Evolutionary conservation across 1,140 invertebrate species (phyloP), one percentile per base, ranked within the genome.

Genomic region (Drosophila lini): DNA sequence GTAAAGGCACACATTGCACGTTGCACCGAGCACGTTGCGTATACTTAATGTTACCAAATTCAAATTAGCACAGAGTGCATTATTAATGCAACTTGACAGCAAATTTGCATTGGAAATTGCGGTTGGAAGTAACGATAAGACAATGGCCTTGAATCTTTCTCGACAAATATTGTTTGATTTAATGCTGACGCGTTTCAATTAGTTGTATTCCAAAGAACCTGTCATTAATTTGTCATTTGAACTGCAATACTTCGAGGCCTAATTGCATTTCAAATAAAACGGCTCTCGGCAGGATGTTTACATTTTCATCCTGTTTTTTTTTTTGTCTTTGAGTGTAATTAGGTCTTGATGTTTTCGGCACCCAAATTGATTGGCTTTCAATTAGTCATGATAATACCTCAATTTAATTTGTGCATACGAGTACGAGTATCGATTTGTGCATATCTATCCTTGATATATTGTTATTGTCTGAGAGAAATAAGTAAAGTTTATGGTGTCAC

Each of bases 61-160:
- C 19, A 71, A 70, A 70, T 68, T 71, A 38, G 64, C 42, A 57
- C 57, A 71, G 42, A 71, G 36, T 59, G 65, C 52, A 70, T 71
- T 70, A 71, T 50, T 71, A 71, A 70, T 59, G 52, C 52, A 5
- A 41, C 53, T 42, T 59, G 67, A 71, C 68, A 59, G 68, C 65
- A 42, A 53, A 57, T 70, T 58, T 70, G 64, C 41, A 56, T 67
- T 47, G 41, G 31, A 19, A 10, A 15, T 45, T 38, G 59, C 15
- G 9, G 25, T 16, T 28, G 25, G 25, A 31, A 53, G 50, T 38
- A 55, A 55, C 34, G 52, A 25, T 5, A n/a, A 55, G 52, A 53
- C 19, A 36, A 48, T 40, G 32, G 16, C 42, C 52, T 59, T 42
- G 42, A 40, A 22, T 28, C 8, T 13, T 15, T 1, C 9, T 52